Evolutionary conservation across 1,140 invertebrate species (phyloP).

Genomic region (Thereuonema tuberculata): DNA sequence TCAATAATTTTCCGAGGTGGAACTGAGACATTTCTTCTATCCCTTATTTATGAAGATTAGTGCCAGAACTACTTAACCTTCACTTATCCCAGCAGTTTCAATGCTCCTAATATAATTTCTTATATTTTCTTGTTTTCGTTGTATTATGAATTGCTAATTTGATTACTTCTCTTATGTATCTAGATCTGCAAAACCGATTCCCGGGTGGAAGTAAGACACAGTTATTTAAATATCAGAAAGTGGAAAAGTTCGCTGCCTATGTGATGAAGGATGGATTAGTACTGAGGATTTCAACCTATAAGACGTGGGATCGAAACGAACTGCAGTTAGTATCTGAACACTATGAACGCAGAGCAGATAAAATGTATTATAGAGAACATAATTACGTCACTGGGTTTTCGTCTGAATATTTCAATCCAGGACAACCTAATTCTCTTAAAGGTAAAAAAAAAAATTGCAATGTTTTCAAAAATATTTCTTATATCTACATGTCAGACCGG

Average conservation of each 20-base stretch:
- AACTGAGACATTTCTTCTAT: too few relatives aligned
- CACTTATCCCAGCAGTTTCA: too few relatives aligned
- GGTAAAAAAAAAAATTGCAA: too few relatives aligned
- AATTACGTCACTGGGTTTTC: slow-evolving; percentile 41
- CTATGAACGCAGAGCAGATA: slow-evolving; percentile 53
- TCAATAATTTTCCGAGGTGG: too few relatives aligned
- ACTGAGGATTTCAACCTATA: slow-evolving; percentile 48
- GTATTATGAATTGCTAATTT: too few relatives aligned
- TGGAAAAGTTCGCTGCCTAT: slow-evolving; percentile 64
- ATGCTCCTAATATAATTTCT: too few relatives aligned
- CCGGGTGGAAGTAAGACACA: slow-evolving; percentile 53
- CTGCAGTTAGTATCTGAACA: slow-evolving; percentile 47
- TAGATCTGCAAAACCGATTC: slow-evolving; percentile 57
- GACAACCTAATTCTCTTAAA: slow-evolving; percentile 50
- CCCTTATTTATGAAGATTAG: too few relatives aligned
- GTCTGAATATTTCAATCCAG: slow-evolving; percentile 50
- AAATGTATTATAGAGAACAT: slow-evolving; percentile 42
- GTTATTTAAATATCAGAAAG: slow-evolving; percentile 54
- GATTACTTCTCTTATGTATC: slow-evolving; percentile 20
- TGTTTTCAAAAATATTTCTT: neutral
- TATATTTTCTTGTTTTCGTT: too few relatives aligned
- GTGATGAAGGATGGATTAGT: slow-evolving; percentile 52
- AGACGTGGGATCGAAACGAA: slow-evolving; percentile 48
- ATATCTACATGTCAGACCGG: too few relatives aligned
- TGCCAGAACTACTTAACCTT: too few relatives aligned